Base-by-base conservation (phyloP, 92 coral and sea anemone genomes). In the Parazoanthus darwini region DNA sequence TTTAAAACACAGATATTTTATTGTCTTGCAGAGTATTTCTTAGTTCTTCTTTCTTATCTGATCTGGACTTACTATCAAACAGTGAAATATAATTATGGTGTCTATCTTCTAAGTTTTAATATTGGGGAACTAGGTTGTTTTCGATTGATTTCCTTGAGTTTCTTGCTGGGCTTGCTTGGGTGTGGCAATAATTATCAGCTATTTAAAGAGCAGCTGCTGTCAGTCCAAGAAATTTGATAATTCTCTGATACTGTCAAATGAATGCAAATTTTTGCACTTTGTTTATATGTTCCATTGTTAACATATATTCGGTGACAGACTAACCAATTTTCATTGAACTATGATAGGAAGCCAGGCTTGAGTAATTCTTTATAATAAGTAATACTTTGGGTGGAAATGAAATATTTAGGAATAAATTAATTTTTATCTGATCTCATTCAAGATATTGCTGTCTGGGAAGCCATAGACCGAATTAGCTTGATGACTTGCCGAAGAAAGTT, bases 341-440 rank as follows among this genome's bases (percentile, higher is more conserved):
- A 39, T 76, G 79, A 76, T 76, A 76, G 29, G 79, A 76, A 37
- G 79, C 46, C 79, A 37, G 10, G 79, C 79, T 76, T 76, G 14
- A 76, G 48, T 76, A 38, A 76, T 76, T 63, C 5, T 8, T 37
- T 5, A 76, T 76, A 18, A 76, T 16, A n/a, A 76, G 44, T 36
- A 42, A 36, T 1, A 36, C 36, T 11, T 42, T 37, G 23, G 44
- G 79, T 74, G 79, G n/a, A 74, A 76, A 76, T 76, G 51, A 76
- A 76, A 9, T 18, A 29, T 0, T 29, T 29, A 37, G 22, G 46
- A 74, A 37, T 2, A 36, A 74, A 15, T 37, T 74, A 1, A 14
- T 20, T 7, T 36, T 15, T 37, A 16, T 74, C 5, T 75, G 26
- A 63, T 26, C 22, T 38, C n/a, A 29, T 75, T 23, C 50, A 15